phyloP scores from a whole-genome alignment of 2,888 invertebrate genomes.

The Sinopyrophorus schimmeli region DNA sequence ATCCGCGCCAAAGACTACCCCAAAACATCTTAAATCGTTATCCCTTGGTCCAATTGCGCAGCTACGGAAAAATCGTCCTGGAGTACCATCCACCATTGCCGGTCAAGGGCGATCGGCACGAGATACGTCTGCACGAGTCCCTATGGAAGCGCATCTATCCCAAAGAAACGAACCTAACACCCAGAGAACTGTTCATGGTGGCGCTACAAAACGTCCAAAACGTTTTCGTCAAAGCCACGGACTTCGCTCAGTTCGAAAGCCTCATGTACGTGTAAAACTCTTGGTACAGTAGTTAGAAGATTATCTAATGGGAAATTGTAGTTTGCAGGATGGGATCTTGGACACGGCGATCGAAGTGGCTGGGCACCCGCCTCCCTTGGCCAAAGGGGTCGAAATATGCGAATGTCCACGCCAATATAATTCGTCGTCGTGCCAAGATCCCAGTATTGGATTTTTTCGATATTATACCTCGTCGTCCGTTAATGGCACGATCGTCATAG shows the following conservation, averaged over 20 bases:
- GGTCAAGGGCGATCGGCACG: conserved; percentile 57
- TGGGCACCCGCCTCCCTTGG: conserved; percentile 68
- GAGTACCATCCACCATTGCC: conserved; percentile 65
- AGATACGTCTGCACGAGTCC: conserved; percentile 73
- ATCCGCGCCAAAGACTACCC: conserved; percentile 55
- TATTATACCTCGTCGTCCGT: conserved; percentile 65
- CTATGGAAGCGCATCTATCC: conserved; percentile 66
- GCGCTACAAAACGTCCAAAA: conserved; percentile 84
- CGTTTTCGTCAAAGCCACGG: conserved; percentile 71
- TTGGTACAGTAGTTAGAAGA: not conserved
- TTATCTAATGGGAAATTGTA: conserved; percentile 47
- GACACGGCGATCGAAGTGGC: conserved; percentile 77
- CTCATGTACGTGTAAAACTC: conserved; percentile 62
- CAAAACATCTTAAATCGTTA: conserved; percentile 56
- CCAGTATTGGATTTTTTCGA: conserved; percentile 79
- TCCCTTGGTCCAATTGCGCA: conserved; percentile 84
- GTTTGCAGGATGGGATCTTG: conserved; percentile 76
- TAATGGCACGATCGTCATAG: conserved; percentile 74
- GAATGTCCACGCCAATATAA: conserved; percentile 80
- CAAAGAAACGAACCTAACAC: conserved; percentile 61
- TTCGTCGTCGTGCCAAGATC: conserved; percentile 89
- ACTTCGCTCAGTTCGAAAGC: conserved; percentile 61
- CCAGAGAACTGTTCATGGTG: conserved; percentile 84
- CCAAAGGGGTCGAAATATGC: conserved; percentile 84
- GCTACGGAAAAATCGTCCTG: conserved; percentile 69